Conservation (phyloP, 2,113 vertebrate species). For the Micromys minutus region DNA sequence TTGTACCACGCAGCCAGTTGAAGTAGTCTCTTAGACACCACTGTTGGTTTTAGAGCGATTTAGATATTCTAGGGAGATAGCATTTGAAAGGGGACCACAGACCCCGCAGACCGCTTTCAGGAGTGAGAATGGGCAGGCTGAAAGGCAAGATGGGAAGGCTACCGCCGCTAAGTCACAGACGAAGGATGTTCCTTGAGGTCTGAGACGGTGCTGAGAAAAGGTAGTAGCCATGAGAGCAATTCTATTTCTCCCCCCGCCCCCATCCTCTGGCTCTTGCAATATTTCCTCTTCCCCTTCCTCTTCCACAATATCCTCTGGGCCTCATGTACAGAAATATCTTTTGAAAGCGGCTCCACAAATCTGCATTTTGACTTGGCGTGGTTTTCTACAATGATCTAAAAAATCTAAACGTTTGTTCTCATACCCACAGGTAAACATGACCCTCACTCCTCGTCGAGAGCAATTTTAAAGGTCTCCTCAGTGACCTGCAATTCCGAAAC, state of each 20-base stretch:
- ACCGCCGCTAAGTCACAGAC: neutral
- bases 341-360: neutral
- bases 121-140: neutral
- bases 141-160: neutral
- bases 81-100: neutral
- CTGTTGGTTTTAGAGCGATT: neutral
- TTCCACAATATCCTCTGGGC: neutral
- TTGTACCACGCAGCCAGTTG: neutral
- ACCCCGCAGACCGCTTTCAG: neutral
- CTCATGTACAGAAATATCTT: neutral
- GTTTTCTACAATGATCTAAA: neutral
- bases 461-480: neutral
- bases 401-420: neutral
- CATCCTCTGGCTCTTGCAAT: neutral
- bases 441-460: too few species aligned
- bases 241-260: neutral
- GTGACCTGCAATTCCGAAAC: neutral
- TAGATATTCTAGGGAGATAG: neutral
- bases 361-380: neutral
- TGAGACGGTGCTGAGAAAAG: neutral
- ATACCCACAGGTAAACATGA: neutral
- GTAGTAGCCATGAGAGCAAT: neutral
- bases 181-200: neutral
- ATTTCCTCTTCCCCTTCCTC: neutral
- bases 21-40: neutral